phyloP scores from a whole-genome alignment of 2,888 invertebrate genomes.

The Nomada lathburiana region DNA sequence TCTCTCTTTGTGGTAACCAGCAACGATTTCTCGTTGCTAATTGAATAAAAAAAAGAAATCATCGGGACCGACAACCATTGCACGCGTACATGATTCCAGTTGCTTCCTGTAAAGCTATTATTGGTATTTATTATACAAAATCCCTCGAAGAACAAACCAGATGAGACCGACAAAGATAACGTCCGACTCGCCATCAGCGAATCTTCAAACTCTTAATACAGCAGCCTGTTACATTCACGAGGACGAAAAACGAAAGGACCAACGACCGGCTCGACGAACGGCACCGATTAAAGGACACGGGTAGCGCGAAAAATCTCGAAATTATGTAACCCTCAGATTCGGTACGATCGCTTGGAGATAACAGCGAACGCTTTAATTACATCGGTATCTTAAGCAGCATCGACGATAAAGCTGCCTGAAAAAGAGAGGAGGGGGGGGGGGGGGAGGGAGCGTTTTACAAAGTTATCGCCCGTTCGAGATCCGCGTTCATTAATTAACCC shows the following conservation, averaged over 20 bases:
- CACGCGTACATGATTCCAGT: no score
- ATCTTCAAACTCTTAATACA: background rate
- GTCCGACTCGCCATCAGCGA: background rate
- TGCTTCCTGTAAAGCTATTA: no score
- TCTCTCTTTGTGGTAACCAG: background rate
- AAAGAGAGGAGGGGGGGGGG: background rate
- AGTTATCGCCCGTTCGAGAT: constrained; percentile 19
- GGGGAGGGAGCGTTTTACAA: background rate
- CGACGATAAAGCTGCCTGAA: constrained; percentile 10
- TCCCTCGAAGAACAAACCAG: background rate
- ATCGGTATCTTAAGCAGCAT: constrained; percentile 19
- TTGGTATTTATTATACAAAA: background rate
- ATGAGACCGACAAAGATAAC: background rate
- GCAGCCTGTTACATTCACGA: background rate
- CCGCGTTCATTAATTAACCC: constrained; percentile 43
- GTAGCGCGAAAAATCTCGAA: background rate
- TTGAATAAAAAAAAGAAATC: background rate
- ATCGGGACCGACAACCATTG: no score
- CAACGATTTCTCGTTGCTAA: background rate
- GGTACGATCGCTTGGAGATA: constrained; percentile 20
- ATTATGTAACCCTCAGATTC: constrained; percentile 22
- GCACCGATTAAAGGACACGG: background rate
- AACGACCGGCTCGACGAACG: background rate
- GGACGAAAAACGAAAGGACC: background rate
- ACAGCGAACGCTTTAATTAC: constrained; percentile 37